Evolutionary conservation across 2,113 vertebrate genomes (phyloP), one percentile per base, ranked within the genome.

Genomic region (Okapia johnstoni): DNA sequence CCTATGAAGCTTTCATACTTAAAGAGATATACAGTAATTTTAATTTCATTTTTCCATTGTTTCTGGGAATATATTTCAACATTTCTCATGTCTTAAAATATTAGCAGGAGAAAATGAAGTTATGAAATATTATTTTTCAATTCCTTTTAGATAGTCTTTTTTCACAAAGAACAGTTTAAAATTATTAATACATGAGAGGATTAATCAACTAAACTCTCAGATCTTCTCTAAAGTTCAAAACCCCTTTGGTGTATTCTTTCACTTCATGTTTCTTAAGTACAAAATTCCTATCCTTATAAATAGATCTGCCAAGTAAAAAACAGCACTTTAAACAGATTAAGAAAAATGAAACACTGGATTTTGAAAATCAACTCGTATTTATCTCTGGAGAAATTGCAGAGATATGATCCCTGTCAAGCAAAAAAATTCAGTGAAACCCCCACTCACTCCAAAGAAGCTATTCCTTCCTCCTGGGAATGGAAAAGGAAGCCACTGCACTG

Each of bases 31-130:
- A 73, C 58, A 10, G 52, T 88, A 70, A 92, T 61, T 83, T 77
- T 93, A 77, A 87, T 86, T 96, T 86, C 48, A 96, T 54, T 96
- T 88, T 85, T 93, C 36, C 57, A 52, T 10, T 80, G 55, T 81
- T 93, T 94, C 36, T 33, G 25, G 57, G 40, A 80, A 76, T 43
- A 66, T 30, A 83, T 81, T 94, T 87, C 52, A 93, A 94, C 17
- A 90, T 60, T 60, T 88, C 7, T 89, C 70, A 85, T 60, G n/a
- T 60, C 61, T 90, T 95, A 57, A 96, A 90, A 81, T 76, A 50
- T 57, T 50, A 88, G 66, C 23, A 85, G 88, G 28, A 73, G 15
- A 90, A 88, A 86, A 81, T 5, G 6, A 91, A 55, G 5, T 57
- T 85, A 89, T 36, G 26, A 92, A 61, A 63, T 88, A 73, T 43